These are phyloP conservation scores for Lasioglossum baleicum DNA, from an alignment of 1,140 invertebrate species.

Conservation along the genomic window DNA sequence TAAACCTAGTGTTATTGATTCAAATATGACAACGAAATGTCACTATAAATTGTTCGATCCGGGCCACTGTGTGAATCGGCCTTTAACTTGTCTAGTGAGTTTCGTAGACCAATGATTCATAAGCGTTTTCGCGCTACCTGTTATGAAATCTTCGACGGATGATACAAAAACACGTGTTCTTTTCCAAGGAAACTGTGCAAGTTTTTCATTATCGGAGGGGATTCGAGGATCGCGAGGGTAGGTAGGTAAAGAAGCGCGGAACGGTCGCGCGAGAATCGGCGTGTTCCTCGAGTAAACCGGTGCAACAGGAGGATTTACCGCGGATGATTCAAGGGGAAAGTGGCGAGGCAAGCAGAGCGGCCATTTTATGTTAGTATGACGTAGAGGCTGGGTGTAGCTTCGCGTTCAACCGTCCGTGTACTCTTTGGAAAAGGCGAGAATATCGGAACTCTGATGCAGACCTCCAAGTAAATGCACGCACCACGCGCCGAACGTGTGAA, in stretches of 20 bases:
- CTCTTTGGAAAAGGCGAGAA: constrained; percentile 56
- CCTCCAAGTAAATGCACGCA: constrained; percentile 55
- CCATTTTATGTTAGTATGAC: constrained; percentile 77
- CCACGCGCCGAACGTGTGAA: constrained; percentile 56
- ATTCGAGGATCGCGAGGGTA: constrained; percentile 6
- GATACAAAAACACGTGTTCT: constrained; percentile 65
- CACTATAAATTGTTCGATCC: background rate
- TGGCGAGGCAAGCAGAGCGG: constrained; percentile 59
- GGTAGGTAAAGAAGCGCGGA: constrained; percentile 12
- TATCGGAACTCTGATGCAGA: constrained; percentile 55
- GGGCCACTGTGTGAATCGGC: background rate
- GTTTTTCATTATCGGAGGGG: background rate
- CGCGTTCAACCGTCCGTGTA: constrained; percentile 67
- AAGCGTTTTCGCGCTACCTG: constrained; percentile 66
- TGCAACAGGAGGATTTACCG: constrained; percentile 28
- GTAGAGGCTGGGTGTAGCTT: constrained; percentile 73
- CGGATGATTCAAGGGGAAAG: constrained; percentile 49
- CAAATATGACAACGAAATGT: too few species aligned
- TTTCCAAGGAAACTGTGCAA: constrained; percentile 40
- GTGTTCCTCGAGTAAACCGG: constrained; percentile 10
- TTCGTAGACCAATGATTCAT: constrained; percentile 50
- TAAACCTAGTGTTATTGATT: too few species aligned
- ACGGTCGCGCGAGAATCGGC: background rate
- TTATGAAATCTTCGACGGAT: constrained; percentile 63
- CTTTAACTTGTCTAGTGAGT: constrained; percentile 47